These are phyloP conservation scores for Eulithis prunata DNA, from an alignment of 2,888 invertebrate species.

Conservation along the genomic window DNA sequence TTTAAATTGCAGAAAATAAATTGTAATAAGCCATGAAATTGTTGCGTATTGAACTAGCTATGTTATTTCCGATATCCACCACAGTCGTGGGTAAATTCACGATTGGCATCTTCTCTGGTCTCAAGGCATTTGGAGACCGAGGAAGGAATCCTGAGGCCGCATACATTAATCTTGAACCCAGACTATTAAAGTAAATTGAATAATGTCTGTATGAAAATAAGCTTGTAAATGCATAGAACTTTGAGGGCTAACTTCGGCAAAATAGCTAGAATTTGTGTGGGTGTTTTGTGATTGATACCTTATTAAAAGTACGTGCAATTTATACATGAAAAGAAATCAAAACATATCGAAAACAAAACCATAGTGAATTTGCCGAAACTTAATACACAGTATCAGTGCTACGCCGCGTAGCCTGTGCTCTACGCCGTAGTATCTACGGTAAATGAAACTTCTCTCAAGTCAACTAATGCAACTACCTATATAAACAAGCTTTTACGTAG, in stretches of 20 bases:
- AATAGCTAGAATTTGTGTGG: too few species aligned
- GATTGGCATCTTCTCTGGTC: constrained; percentile 62
- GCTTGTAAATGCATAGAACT: neutral
- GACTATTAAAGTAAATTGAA: constrained; percentile 31
- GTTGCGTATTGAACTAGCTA: constrained; percentile 5
- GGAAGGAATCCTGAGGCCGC: constrained; percentile 37
- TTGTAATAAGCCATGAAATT: neutral
- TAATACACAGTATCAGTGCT: neutral
- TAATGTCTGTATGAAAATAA: constrained; percentile 12
- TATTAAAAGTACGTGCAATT: too few species aligned
- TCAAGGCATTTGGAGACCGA: constrained; percentile 60
- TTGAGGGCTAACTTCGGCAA: too few species aligned
- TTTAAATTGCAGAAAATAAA: too few species aligned
- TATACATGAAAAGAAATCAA: neutral
- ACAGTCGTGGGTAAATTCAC: constrained; percentile 57
- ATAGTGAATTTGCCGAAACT: too few species aligned
- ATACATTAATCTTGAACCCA: constrained; percentile 33
- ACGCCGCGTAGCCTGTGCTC: constrained; percentile 5
- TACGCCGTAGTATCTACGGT: constrained; percentile 16
- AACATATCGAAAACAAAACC: too few species aligned
- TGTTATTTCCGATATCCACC: constrained; percentile 20
- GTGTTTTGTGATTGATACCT: too few species aligned
- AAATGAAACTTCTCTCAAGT: neutral
- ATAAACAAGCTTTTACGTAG: neutral
- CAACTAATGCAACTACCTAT: neutral